These are phyloP conservation scores for Cerceris rybyensis DNA, from an alignment of 2,888 invertebrate genomes.

Conservation along the genomic window DNA sequence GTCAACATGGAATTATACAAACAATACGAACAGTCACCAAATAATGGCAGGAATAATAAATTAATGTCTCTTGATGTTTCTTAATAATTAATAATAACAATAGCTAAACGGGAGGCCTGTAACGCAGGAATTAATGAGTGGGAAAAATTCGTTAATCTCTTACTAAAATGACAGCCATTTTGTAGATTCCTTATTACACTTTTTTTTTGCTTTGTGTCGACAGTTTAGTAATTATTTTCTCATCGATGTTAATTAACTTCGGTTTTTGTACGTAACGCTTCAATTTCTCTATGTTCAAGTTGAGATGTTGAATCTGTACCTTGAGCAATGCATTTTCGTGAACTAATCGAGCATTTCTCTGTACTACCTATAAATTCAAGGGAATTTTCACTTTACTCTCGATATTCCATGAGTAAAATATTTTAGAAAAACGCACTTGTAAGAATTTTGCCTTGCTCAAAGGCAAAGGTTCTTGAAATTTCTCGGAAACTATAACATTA, in stretches of 20 bases:
- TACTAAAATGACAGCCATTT: constrained; percentile 38
- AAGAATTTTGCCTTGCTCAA: constrained; percentile 71
- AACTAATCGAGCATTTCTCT: constrained; percentile 70
- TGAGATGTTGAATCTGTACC: constrained; percentile 68
- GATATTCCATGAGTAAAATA: constrained; percentile 8
- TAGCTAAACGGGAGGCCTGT: no score
- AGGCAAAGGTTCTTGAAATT: constrained; percentile 72
- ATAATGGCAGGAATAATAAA: not conserved
- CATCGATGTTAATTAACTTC: constrained; percentile 69
- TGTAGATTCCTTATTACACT: constrained; percentile 10
- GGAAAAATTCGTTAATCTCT: constrained; percentile 12
- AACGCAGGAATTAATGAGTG: not conserved
- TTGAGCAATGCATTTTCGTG: constrained; percentile 71
- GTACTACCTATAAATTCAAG: constrained; percentile 64
- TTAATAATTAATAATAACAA: not conserved
- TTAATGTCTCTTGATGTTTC: not conserved
- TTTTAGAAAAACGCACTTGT: constrained; percentile 59
- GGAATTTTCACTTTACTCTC: not conserved
- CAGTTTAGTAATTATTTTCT: constrained; percentile 67
- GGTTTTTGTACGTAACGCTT: constrained; percentile 60
- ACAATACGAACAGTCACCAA: not conserved
- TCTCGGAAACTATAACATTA: constrained; percentile 71
- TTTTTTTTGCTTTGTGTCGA: constrained; percentile 27
- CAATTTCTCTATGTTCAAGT: constrained; percentile 67
- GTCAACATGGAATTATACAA: not conserved